phyloP scores from a whole-genome alignment of 2,888 invertebrate genomes.

The Cylindroiulus punctatus region DNA sequence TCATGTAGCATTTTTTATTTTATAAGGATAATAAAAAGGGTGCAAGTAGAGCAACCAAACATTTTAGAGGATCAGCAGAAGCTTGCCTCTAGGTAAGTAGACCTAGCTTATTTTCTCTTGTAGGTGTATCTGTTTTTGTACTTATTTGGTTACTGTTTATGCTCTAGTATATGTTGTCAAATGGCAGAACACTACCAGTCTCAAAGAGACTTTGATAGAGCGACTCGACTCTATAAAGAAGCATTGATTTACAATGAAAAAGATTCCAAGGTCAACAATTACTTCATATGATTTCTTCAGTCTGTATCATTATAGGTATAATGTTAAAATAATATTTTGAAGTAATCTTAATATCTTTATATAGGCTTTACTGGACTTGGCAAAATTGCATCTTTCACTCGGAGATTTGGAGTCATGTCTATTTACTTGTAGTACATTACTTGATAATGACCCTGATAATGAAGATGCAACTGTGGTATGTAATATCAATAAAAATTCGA shows the following conservation, averaged over 20 bases:
- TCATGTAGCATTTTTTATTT: constrained; percentile 62
- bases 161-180: constrained; percentile 74
- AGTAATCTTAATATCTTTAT: constrained; percentile 35
- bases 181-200: constrained; percentile 77
- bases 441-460: constrained; percentile 87
- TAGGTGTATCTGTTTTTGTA: constrained; percentile 60
- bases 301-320: not conserved
- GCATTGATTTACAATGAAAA: constrained; percentile 81
- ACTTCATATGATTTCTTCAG: not conserved
- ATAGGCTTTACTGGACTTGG: constrained; percentile 66
- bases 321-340: not conserved
- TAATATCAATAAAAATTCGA: constrained; percentile 51
- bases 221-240: constrained; percentile 85
- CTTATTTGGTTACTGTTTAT: constrained; percentile 59
- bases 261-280: constrained; percentile 72
- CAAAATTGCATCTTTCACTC: constrained; percentile 65
- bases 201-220: constrained; percentile 77
- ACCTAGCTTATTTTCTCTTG: constrained; percentile 61
- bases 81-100: constrained; percentile 67
- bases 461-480: constrained; percentile 85
- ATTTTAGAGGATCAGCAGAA: constrained; percentile 68
- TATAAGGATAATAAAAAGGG: constrained; percentile 78
- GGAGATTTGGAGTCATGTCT: constrained; percentile 89
- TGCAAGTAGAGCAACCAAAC: constrained; percentile 72
- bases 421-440: constrained; percentile 82